Conservation (phyloP, 2,888 invertebrate genomes). For the Meiosimyza decipiens region DNA sequence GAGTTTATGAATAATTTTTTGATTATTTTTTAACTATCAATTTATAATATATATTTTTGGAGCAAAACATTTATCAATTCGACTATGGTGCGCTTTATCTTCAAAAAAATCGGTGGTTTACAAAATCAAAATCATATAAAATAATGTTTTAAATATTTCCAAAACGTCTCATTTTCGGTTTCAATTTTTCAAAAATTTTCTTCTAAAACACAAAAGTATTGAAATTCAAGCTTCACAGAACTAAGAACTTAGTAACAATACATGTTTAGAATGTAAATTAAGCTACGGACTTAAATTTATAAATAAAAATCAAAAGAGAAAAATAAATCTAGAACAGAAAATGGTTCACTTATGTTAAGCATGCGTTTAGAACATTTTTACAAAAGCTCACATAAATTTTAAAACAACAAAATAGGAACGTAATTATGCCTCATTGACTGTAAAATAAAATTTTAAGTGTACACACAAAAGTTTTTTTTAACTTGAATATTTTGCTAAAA, state of each 20-base stretch:
- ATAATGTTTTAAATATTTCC: no score
- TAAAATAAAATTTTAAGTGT: no score
- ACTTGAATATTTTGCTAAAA: no score
- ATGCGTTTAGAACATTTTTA: conserved; percentile 16
- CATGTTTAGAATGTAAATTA: neutral
- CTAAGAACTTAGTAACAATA: neutral
- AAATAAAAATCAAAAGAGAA: neutral
- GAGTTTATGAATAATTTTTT: no score
- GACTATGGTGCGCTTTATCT: neutral
- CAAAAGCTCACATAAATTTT: neutral
- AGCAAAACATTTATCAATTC: neutral
- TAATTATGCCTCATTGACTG: no score
- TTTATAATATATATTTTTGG: neutral
- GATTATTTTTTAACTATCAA: neutral
- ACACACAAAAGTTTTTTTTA: no score
- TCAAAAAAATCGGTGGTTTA: no score
- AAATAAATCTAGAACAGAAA: neutral
- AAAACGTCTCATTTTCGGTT: no score
- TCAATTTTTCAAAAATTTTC: no score
- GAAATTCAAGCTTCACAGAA: neutral
- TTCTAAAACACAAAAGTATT: neutral
- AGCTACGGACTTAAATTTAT: neutral
- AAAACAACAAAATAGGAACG: no score
- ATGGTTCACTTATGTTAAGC: neutral
- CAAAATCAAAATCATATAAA: no score